Evolutionary conservation across 2,113 vertebrate genomes (phyloP), one percentile per base, ranked within the genome.

Genomic region (Pelvicachromis taeniatus): DNA sequence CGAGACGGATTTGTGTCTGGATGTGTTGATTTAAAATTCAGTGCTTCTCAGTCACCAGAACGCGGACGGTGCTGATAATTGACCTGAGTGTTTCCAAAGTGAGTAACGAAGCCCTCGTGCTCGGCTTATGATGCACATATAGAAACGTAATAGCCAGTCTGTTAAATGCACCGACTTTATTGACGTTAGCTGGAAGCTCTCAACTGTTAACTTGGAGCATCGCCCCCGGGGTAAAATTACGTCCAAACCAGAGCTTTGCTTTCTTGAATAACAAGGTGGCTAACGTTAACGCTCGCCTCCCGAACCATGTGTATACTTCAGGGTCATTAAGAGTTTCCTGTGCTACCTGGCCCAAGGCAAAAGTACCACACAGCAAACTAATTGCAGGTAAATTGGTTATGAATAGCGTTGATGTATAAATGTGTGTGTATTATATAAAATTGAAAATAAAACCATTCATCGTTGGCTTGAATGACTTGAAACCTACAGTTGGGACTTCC

Each of bases 81-180:
- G 77, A 87, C 81, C 16, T 11, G 45, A 45, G 1, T 11, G 26
- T 29, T 8, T 26, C 2, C 19, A 80, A 80, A 80, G 35, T 17
- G 70, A 42, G 26, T 16, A 7, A 13, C 12, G 4, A 23, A 10
- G 6, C 9, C 38, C 75, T 86, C 68, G 61, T 78, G 91, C 1
- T 84, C 33, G 42, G 80, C 14, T 84, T 86, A 84, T 91, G 53
- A 93, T 53, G 56, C 90, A 35, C 55, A 14, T 13, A 83, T 91
- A 90, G 50, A 59, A 48, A 59, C 42, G 91, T 94, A 91, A 93
- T 93, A 93, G 75, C 78, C 1, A 2, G 6, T 19, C 11, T 7
- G 23, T 17, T 84, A 23, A 54, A 42, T 11, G 54, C 7, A 53
- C 9, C 6, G 16, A 58, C 33, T 87, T 81, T 48, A 26, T 19